Base-by-base conservation (phyloP, 2,113 vertebrate species). In the Trogon surrucura region DNA sequence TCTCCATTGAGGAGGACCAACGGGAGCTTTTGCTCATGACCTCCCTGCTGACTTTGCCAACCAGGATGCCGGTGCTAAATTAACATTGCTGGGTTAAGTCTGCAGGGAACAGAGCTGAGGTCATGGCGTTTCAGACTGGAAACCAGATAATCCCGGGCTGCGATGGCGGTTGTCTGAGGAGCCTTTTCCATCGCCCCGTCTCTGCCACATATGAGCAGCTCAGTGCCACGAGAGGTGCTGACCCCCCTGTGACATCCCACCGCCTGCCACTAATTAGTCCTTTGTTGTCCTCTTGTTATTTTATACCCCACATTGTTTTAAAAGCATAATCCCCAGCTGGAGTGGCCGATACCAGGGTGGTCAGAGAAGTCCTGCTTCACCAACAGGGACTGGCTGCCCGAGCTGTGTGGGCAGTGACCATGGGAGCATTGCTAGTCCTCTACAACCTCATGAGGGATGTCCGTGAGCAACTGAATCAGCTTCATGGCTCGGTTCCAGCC, bases 91-190 rank as follows among this genome's bases (percentile, higher is more conserved):
- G 75, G 62, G 54, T 62, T 57, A 27, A 72, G 75, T 16, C 81
- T 62, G 25, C 51, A 70, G 91, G 87, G 84, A 88, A 54, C 0
- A 0, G 89, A 51, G 82, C 75, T 95, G 94, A 95, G 72, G 85
- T 88, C 93, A 91, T 0, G 0, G 0, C 2, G 3, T 85, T 93
- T 74, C 14, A 10, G 78, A 38, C 60, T 91, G 89, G 87, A 82
- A 93, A 89, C 48, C 81, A 62, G 81, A 82, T 17, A 71, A 66
- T 50, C 51, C 58, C 10, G 57, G 69, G 54, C 70, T 89, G 83
- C 34, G 13, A 2, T 16, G 70, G 57, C 5, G 0, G 66, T 19
- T 88, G 80, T 69, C 56, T 89, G 72, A 53, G 91, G 14, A 91
- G 47, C 80, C 72, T 82, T 85, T 97, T 69, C 50, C 12, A 1